Conservation (phyloP, 2,888 invertebrate genomes). For the Gisinianus flammeolus region DNA sequence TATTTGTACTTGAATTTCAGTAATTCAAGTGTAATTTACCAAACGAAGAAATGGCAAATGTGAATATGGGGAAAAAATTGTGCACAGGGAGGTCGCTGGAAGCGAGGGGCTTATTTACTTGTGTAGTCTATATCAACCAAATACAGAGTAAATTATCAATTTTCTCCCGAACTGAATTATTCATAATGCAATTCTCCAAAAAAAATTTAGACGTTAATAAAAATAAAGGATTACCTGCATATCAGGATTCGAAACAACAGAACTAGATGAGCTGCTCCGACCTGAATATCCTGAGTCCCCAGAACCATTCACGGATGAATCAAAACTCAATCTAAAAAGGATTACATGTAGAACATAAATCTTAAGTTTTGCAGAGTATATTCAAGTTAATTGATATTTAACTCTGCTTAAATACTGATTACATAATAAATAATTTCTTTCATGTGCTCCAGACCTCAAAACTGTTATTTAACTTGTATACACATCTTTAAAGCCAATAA, state of each 20-base stretch:
- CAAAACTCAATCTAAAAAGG: conserved; percentile 63
- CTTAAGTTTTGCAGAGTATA: not conserved
- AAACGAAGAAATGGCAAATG: too few relatives aligned
- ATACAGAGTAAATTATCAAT: too few relatives aligned
- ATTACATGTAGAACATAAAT: not conserved
- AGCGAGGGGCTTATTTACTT: too few relatives aligned
- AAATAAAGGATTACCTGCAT: conserved; percentile 60
- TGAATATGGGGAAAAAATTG: too few relatives aligned
- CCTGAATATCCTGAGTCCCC: conserved; percentile 78
- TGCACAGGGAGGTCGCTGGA: too few relatives aligned
- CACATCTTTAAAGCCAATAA: not conserved
- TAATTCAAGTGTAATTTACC: too few relatives aligned
- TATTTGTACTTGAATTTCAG: too few relatives aligned
- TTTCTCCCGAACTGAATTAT: too few relatives aligned
- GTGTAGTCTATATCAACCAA: too few relatives aligned
- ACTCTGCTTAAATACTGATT: not conserved
- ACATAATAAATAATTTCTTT: not conserved
- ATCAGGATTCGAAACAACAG: conserved; percentile 69
- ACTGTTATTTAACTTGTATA: not conserved
- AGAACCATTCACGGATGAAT: conserved; percentile 62
- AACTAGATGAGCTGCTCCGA: conserved; percentile 69
- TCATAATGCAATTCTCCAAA: too few relatives aligned
- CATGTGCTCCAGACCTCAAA: not conserved
- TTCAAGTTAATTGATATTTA: not conserved
- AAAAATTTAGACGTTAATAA: too few relatives aligned